A percentile compares a stretch with the other conserved stretches of the same genome.
These are phyloP conservation scores for Capreolus pygargus DNA, from an alignment of 2,113 vertebrate genomes.

Conservation along the genomic window DNA sequence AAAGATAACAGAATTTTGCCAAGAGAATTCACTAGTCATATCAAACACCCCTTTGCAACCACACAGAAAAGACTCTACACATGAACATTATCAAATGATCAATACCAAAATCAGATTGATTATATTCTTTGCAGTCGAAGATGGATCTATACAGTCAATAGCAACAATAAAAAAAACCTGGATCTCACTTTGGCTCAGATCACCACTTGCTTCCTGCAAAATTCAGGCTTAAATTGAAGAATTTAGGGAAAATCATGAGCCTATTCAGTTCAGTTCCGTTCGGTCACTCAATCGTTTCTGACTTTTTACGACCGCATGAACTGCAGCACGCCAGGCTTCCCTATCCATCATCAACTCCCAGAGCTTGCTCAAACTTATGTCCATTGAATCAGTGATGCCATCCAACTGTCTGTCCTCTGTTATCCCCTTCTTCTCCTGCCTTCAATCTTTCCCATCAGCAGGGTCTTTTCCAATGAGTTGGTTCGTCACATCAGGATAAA, in stretches of 20 bases:
- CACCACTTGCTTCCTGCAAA: background rate
- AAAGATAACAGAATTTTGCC: background rate
- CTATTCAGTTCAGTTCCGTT: background rate
- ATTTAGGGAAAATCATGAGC: background rate
- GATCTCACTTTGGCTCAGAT: background rate
- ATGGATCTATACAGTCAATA: background rate
- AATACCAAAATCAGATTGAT: background rate
- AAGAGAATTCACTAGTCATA: background rate
- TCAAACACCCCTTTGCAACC: background rate
- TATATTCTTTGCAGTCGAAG: background rate
- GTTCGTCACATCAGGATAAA: background rate
- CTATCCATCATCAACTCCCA: background rate
- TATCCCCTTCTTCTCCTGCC: background rate
- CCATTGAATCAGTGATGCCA: background rate
- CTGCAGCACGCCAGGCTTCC: background rate
- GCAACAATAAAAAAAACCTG: background rate
- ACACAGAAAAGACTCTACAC: background rate
- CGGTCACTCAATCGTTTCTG: background rate
- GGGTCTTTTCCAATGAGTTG: background rate
- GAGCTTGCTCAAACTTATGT: background rate
- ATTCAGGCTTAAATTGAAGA: background rate
- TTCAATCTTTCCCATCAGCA: background rate
- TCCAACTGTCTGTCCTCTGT: background rate
- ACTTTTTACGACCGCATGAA: background rate
- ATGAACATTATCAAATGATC: background rate